phyloP scores from a whole-genome alignment of 1,140 invertebrate genomes.

The Hypothenemus hampei region DNA sequence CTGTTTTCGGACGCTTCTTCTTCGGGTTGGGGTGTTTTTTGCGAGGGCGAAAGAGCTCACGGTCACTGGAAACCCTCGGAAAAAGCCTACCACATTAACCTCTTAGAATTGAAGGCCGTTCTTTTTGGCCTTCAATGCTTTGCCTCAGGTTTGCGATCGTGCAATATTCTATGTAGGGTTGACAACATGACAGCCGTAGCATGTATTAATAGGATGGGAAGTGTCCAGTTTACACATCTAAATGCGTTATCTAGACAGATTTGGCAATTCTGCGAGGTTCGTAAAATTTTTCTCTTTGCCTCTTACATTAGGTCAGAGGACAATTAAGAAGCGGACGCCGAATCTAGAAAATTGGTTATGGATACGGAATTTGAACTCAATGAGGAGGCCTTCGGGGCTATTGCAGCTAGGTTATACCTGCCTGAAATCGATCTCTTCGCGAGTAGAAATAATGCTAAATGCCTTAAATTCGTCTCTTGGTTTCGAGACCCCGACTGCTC shows the following conservation, averaged over 20 bases:
- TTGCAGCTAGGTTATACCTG: conserved; percentile 14
- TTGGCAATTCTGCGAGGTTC: conserved; percentile 32
- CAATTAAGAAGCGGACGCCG: conserved; percentile 30
- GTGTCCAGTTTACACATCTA: conserved; percentile 26
- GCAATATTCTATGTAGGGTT: conserved; percentile 29
- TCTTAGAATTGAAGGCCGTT: not conserved
- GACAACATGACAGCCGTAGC: conserved; percentile 35
- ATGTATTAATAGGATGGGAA: conserved; percentile 36
- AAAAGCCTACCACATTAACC: conserved; percentile 4
- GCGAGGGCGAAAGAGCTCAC: not conserved
- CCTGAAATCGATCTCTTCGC: conserved; percentile 36
- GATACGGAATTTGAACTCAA: conserved; percentile 29
- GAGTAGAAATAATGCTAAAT: conserved; percentile 33
- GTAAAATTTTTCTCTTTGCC: conserved; percentile 31
- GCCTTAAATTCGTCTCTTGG: conserved; percentile 33
- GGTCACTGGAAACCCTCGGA: not conserved
- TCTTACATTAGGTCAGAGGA: conserved; percentile 31
- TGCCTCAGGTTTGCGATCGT: conserved; percentile 1
- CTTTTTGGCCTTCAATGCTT: conserved; percentile 9
- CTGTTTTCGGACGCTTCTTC: conserved; percentile 5
- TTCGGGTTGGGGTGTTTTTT: not conserved
- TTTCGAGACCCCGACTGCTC: conserved; percentile 26
- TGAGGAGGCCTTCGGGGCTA: conserved; percentile 2
- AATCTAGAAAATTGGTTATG: conserved; percentile 24
- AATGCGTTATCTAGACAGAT: conserved; percentile 24